These are phyloP conservation scores for Pyrgilauda ruficollis DNA, from an alignment of 2,113 vertebrate genomes.

Conservation along the genomic window DNA sequence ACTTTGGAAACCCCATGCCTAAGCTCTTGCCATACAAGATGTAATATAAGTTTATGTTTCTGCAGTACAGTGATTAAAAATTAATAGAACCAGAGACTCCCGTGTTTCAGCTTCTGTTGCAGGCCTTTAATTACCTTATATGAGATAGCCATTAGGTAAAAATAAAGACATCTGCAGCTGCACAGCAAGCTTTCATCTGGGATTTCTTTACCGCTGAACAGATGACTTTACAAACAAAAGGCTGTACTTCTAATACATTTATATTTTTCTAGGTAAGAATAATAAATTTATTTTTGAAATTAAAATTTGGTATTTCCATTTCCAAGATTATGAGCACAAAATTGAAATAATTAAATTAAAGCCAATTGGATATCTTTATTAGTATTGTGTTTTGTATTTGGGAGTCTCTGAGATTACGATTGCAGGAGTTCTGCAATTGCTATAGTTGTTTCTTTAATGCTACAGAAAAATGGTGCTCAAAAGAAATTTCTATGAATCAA, in stretches of 20 bases:
- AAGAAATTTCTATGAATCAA: neutral
- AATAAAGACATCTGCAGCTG: slow-evolving; percentile 4
- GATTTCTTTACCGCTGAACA: neutral
- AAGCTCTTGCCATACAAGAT: neutral
- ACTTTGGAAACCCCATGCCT: neutral
- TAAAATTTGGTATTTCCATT: neutral
- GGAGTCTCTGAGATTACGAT: neutral
- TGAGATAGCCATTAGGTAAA: neutral
- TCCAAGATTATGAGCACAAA: neutral
- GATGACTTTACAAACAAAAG: slow-evolving; percentile 21
- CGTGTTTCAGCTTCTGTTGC: neutral
- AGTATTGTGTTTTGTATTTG: neutral
- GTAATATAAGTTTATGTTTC: neutral
- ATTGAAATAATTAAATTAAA: neutral
- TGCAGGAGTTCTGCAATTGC: neutral
- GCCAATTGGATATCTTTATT: neutral
- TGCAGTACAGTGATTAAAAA: slow-evolving; percentile 14
- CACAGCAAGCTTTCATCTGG: neutral
- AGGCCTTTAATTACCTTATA: neutral
- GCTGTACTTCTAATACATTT: neutral
- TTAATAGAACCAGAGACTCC: neutral
- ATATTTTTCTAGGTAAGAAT: neutral
- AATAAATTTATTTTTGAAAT: neutral
- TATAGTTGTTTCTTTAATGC: neutral
- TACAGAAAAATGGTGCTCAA: neutral